Base-by-base conservation (phyloP, 1,140 invertebrate genomes). In the Drosophila orosa region DNA sequence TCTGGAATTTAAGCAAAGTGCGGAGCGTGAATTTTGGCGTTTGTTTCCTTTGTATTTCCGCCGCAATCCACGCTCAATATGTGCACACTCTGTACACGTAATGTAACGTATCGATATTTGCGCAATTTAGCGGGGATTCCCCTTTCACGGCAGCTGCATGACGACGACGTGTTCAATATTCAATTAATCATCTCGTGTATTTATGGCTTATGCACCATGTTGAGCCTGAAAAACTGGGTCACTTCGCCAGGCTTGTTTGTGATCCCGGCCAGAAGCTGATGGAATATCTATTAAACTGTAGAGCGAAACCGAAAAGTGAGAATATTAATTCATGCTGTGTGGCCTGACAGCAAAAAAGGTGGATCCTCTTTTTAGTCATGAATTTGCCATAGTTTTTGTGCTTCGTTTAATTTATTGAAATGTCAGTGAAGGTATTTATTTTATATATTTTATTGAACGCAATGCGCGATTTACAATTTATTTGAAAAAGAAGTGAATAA, bases 151-250 rank as follows among this genome's bases (percentile, higher is more conserved):
- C 37, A 65, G 57, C 35, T 24, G 39, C 50, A 50, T 59, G 66
- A 39, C 73, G 66, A 39, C 73, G 31, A 69, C 25, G 72, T 66
- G 71, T 69, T 63, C 71, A 66, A 71, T 79, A 62, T 72, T 76
- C 47, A 76, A 83, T 69, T 74, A 63, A 65, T 76, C 74, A 84
- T 67, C 58, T 44, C 56, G 48, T 55, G 33, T 57, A 58, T 74
- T 56, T 58, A 78, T 55, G 47, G 58, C 74, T 47, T 59, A 60
- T 65, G 39, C 50, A 45, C 33, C 59, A 29, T 37, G 48, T 29
- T 42, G 10, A 13, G 33, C 15, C n/a, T 25, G 19, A 48, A 44
- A 63, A 55, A 39, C 25, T 71, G 37, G 55, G 55, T 71, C 66
- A 71, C 10, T 10, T 15, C 7, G 48, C 13, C 15, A 9, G 47